These are phyloP conservation scores for Hippotragus niger DNA, from an alignment of 2,113 vertebrate genomes.

Conservation along the genomic window DNA sequence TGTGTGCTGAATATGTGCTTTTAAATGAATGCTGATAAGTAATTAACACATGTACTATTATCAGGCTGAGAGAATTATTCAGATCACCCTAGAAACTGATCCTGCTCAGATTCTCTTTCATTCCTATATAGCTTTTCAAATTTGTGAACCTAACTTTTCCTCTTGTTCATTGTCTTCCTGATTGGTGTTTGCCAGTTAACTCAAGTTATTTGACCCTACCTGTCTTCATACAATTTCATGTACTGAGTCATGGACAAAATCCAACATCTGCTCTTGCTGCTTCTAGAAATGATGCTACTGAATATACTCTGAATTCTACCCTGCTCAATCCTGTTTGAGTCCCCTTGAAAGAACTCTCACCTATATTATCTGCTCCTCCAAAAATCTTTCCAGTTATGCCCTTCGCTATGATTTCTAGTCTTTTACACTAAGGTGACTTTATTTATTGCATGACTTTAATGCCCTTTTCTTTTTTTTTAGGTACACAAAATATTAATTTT, in stretches of 20 bases:
- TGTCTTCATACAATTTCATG: background rate
- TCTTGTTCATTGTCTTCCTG: background rate
- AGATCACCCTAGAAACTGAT: background rate
- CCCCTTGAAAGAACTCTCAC: background rate
- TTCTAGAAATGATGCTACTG: background rate
- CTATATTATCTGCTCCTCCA: background rate
- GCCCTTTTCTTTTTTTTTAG: background rate
- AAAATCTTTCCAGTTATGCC: background rate
- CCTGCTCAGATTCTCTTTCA: background rate
- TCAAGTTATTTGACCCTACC: background rate
- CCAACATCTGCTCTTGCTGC: background rate
- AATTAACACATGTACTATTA: background rate
- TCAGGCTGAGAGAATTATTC: background rate
- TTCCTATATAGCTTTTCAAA: background rate
- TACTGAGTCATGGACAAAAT: background rate
- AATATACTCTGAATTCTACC: background rate
- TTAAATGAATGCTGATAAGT: background rate
- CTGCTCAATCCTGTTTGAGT: background rate
- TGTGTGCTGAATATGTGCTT: background rate
- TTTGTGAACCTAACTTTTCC: background rate
- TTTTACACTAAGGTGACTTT: background rate
- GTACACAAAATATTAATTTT: accelerated
- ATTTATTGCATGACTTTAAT: background rate
- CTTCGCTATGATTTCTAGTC: background rate
- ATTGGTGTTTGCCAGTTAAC: background rate